A percentile compares a stretch with the other conserved stretches of the same genome.
Conservation (phyloP, 2,888 invertebrate species). For the Glyphotaelius pellucidus region DNA sequence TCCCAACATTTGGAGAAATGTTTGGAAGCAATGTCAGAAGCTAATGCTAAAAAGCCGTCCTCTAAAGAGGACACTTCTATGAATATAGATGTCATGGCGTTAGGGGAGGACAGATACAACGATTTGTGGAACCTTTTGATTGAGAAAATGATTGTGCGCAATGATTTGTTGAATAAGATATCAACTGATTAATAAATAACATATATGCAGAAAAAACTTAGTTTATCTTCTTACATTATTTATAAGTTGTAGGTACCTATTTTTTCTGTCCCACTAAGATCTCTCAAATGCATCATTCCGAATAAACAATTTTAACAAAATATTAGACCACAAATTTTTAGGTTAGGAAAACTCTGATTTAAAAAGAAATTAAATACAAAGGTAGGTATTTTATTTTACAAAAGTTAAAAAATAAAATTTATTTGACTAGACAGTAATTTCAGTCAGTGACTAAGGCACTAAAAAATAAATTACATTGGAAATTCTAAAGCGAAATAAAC, state of each 20-base stretch:
- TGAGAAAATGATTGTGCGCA: conserved; percentile 38
- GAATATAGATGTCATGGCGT: conserved; percentile 57
- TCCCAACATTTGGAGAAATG: conserved; percentile 60
- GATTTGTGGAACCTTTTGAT: conserved; percentile 59
- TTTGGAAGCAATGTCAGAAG: conserved; percentile 61
- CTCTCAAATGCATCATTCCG: background rate
- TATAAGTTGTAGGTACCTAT: background rate
- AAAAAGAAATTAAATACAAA: background rate
- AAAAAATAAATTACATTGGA: background rate
- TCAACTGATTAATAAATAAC: background rate
- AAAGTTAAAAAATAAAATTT: background rate
- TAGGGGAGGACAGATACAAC: conserved; percentile 54
- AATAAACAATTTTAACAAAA: background rate
- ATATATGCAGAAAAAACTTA: background rate
- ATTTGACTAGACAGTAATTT: conserved; percentile 36
- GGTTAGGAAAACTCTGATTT: background rate
- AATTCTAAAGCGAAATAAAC: background rate
- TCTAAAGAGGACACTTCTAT: conserved; percentile 54
- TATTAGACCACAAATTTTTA: background rate
- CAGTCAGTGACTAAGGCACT: conserved; percentile 24
- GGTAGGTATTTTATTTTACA: background rate
- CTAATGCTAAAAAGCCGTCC: conserved; percentile 39
- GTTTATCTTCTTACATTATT: background rate
- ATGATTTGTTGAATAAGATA: conserved; percentile 35
- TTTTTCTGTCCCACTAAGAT: background rate